A percentile compares a stretch with the other conserved stretches of the same genome.
Evolutionary conservation across 2,888 invertebrate genomes (phyloP).

Genomic region (Morpho helenor): DNA sequence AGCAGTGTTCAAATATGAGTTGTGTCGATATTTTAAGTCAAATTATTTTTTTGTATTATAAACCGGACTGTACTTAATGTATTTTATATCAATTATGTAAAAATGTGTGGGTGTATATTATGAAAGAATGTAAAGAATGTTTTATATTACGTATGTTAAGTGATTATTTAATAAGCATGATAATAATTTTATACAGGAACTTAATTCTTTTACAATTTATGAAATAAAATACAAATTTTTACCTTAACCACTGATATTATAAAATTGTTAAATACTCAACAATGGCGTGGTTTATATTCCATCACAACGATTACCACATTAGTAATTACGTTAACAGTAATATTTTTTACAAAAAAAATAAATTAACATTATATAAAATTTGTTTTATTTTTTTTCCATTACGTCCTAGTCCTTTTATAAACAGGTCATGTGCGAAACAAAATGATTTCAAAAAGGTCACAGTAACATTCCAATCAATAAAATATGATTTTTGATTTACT

Average conservation of each 20-base stretch:
- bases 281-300: constrained; percentile 53
- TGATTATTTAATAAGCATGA: constrained; percentile 44
- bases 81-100: constrained; percentile 41
- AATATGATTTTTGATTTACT: too few species aligned
- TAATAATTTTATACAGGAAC: constrained; percentile 38
- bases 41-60: constrained; percentile 64
- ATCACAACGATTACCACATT: constrained; percentile 74
- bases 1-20: constrained; percentile 14
- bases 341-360: constrained; percentile 63
- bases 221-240: constrained; percentile 7
- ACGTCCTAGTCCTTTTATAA: too few species aligned
- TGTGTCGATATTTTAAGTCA: constrained; percentile 43
- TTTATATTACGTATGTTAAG: constrained; percentile 36
- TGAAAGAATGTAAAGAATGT: constrained; percentile 45
- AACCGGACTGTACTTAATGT: constrained; percentile 67
- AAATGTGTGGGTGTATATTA: constrained; percentile 34
- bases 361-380: constrained; percentile 53
- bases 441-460: too few species aligned
- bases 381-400: constrained; percentile 32
- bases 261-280: constrained; percentile 25
- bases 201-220: constrained; percentile 19
- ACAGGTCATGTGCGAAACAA: too few species aligned
- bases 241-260: constrained; percentile 10
- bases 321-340: constrained; percentile 63
- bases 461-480: too few species aligned